Evolutionary conservation across 1,140 invertebrate genomes (phyloP).

Genomic region (Cydia fagiglandana): DNA sequence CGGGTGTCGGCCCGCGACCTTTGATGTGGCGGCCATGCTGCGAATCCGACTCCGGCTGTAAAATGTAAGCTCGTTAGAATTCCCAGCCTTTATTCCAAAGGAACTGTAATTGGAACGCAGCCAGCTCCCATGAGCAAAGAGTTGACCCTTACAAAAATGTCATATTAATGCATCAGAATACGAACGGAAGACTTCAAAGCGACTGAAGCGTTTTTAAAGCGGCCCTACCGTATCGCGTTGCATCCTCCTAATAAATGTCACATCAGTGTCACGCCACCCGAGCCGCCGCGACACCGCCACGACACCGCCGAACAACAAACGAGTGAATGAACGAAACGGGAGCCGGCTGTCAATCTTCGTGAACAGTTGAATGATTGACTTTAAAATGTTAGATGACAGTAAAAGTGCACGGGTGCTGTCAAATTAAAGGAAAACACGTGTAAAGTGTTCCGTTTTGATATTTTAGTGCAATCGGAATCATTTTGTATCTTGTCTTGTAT

Average conservation of each 20-base stretch:
- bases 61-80: slow-evolving; percentile 44
- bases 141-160: slow-evolving; percentile 20
- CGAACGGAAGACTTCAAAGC: slow-evolving; percentile 18
- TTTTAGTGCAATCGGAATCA: neutral
- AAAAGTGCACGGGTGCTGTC: slow-evolving; percentile 15
- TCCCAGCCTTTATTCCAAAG: slow-evolving; percentile 23
- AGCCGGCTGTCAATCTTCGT: slow-evolving; percentile 23
- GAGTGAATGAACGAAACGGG: slow-evolving; percentile 25
- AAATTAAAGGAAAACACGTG: slow-evolving; percentile 20
- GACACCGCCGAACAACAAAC: neutral
- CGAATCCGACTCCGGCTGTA: slow-evolving; percentile 35
- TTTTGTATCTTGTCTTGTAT: slow-evolving; percentile 9
- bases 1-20: slow-evolving; percentile 37
- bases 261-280: slow-evolving; percentile 23
- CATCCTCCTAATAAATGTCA: slow-evolving; percentile 45
- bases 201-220: slow-evolving; percentile 7
- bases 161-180: slow-evolving; percentile 21
- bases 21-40: slow-evolving; percentile 40
- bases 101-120: slow-evolving; percentile 20
- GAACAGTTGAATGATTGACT: slow-evolving; percentile 25
- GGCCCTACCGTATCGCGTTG: slow-evolving; percentile 36
- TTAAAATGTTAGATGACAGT: slow-evolving; percentile 30
- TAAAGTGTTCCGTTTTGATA: slow-evolving; percentile 12
- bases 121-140: neutral
- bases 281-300: neutral